Base-by-base conservation (phyloP, 1,140 invertebrate species). In the Choristoneura fumiferana region DNA sequence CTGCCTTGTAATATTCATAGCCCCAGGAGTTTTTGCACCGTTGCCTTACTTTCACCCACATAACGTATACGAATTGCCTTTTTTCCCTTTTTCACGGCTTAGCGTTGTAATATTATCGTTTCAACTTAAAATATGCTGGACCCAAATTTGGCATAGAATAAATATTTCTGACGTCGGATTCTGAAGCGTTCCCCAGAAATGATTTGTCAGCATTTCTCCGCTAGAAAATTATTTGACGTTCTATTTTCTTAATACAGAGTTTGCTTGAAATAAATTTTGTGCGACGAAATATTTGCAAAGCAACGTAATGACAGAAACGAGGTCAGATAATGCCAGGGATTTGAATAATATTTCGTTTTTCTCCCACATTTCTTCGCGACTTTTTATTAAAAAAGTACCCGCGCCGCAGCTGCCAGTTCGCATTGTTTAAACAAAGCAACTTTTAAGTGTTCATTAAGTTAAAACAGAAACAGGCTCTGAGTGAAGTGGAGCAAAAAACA, bases 401-500 rank as follows among this genome's bases (percentile, higher is more conserved):
- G 18, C 18, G 12, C 22, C 18, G 43, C 43, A 49, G 43, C 43
- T 49, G 22, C 17, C 40, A 45, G 40, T 40, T 29, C 6, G 22
- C 22, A 29, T 29, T 17, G 15, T 49, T 49, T 22, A 49, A 49
- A 29, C 22, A 15, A 29, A 22, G 43, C 43, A 22, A 49, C 22
- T 49, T 49, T 49, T 3, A 49, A 49, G 43, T 49, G 14, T 18
- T 29, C 22, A 29, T 29, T 12, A 29, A n/a, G 49, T 58, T 52
- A 67, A 38, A 65, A 73, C 58, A 63, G 64, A 65, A 37, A 8
- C 65, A n/a, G n/a, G 65, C 63, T 65, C 40, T 14, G 61, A 62
- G 57, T 69, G 52, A 55, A 62, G 62, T 67, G 70, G 65, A 63
- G 62, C 39, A 61, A 73, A 72, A 43, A 39, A 56, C 43, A 65